Percentiles rank a stretch among this genome's conserved stretches.
phyloP scores from a whole-genome alignment of 1,140 invertebrate species.

The Cephus cinctus region DNA sequence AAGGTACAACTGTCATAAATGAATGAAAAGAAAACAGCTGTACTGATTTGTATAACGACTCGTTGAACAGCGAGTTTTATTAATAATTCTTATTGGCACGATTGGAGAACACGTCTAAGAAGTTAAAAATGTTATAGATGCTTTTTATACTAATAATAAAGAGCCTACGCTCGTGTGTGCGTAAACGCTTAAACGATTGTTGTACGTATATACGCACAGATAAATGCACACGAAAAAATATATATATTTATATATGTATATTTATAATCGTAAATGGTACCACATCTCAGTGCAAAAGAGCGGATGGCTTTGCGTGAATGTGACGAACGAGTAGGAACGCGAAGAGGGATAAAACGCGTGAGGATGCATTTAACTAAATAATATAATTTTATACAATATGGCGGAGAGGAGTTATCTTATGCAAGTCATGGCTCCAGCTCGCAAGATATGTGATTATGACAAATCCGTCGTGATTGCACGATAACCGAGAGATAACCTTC shows the following conservation, averaged over 20 bases:
- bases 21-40: too few species aligned
- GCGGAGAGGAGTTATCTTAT: not conserved
- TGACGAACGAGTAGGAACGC: too few species aligned
- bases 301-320: not conserved
- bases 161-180: too few species aligned
- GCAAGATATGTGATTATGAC: too few species aligned
- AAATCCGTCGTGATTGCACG: too few species aligned
- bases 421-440: not conserved
- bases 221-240: not conserved
- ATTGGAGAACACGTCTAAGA: slow-evolving; percentile 35
- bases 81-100: slow-evolving; percentile 45
- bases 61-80: slow-evolving; percentile 38
- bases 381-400: not conserved
- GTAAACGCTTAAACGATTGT: not conserved
- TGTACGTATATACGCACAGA: not conserved
- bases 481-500: too few species aligned
- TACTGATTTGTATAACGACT: slow-evolving; percentile 29
- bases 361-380: not conserved
- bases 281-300: not conserved
- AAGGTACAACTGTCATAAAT: too few species aligned
- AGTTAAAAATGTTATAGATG: slow-evolving; percentile 36
- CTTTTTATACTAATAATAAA: too few species aligned
- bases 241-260: not conserved
- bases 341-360: too few species aligned
- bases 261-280: not conserved